phyloP scores from a whole-genome alignment of 2,113 vertebrate species.

The Perccottus glenii region DNA sequence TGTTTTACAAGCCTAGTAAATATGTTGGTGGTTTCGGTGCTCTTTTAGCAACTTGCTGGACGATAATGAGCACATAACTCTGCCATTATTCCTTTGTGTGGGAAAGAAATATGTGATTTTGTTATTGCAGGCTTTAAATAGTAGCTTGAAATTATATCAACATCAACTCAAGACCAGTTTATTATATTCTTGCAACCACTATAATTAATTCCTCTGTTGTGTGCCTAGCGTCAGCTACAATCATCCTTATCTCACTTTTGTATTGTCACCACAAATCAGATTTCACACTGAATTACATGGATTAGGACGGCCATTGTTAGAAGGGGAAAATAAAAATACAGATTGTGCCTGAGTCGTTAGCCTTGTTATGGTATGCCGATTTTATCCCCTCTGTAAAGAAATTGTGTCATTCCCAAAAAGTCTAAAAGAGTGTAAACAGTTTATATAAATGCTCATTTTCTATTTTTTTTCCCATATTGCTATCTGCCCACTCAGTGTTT shows the following conservation, averaged over 20 bases:
- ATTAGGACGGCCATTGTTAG: conserved; percentile 15
- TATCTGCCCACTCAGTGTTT: conserved; percentile 30
- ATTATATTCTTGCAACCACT: not conserved
- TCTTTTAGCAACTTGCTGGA: not conserved
- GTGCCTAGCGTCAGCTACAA: conserved; percentile 3
- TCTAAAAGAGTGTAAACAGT: conserved; percentile 34
- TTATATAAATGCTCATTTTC: conserved; percentile 10
- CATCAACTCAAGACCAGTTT: conserved; percentile 5
- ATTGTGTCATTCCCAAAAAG: not conserved
- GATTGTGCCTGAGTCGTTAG: conserved; percentile 4
- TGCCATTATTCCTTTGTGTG: not conserved
- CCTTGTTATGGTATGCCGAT: conserved; percentile 25
- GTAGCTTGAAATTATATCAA: not conserved
- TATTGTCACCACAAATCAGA: conserved; percentile 56
- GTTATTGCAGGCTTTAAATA: not conserved
- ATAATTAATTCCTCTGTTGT: conserved; percentile 23
- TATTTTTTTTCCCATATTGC: conserved; percentile 23
- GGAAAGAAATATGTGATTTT: not conserved
- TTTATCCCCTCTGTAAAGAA: conserved; percentile 2
- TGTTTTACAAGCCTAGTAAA: conserved; percentile 10
- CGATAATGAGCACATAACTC: not conserved
- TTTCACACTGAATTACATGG: conserved; percentile 54
- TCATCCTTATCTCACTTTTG: conserved; percentile 43
- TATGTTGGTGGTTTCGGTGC: not conserved
- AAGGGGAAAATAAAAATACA: conserved; percentile 23